Percentiles rank a stretch among this genome's conserved stretches.
These are phyloP conservation scores for Ranitomeya imitator DNA, from an alignment of 2,113 vertebrate species.

Conservation along the genomic window DNA sequence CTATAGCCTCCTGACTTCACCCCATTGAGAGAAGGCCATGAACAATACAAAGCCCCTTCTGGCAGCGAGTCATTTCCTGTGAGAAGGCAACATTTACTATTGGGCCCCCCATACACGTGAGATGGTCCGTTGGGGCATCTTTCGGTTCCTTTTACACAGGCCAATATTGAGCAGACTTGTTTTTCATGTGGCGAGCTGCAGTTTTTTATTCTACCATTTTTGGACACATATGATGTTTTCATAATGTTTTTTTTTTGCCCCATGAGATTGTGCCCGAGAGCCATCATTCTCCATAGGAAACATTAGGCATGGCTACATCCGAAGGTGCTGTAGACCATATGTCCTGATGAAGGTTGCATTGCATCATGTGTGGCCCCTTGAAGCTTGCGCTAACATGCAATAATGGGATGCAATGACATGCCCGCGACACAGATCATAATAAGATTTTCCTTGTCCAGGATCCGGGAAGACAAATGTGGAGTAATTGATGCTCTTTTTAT, in stretches of 20 bases:
- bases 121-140: no score
- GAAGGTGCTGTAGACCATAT: not conserved
- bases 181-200: not conserved
- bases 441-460: not conserved
- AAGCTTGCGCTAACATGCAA: not conserved
- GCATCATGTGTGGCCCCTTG: not conserved
- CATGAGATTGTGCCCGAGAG: not conserved
- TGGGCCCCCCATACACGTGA: no score
- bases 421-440: not conserved
- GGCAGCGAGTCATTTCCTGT: no score
- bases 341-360: not conserved
- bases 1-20: no score
- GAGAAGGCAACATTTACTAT: no score
- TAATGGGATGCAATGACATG: not conserved
- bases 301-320: not conserved
- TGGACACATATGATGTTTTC: no score
- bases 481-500: not conserved
- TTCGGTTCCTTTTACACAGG: not conserved
- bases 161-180: not conserved
- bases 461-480: not conserved
- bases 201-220: no score
- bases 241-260: no score
- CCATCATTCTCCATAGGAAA: not conserved
- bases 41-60: no score
- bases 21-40: no score